Base-by-base conservation (phyloP, 2,113 vertebrate species). In the Carettochelys insculpta region DNA sequence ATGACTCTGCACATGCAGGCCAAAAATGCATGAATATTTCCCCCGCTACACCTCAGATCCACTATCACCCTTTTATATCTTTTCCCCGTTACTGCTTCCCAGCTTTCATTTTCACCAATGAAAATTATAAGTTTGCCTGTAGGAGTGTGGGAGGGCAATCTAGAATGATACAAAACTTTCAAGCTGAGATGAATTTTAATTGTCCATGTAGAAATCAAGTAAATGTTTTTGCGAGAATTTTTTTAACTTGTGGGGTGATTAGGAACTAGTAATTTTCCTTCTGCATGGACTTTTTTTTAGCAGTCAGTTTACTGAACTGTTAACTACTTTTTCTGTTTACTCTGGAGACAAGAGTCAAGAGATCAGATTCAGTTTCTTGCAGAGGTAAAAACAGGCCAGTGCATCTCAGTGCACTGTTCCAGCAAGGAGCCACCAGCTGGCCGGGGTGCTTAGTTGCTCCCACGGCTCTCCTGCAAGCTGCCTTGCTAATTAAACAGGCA, bases 101-200 rank as follows among this genome's bases (percentile, higher is more conserved):
- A 65, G 8, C 34, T 65, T 19, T 65, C 34, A 20, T 68, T 68
- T 38, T 38, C n/a, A 34, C 34, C 61, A 68, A 68, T 38, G 34
- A 68, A 68, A 17, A 5, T 68, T 65, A 19, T 38, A 68, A n/a
- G 34, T n/a, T n/a, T n/a, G n/a, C n/a, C n/a, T n/a, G n/a, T n/a
- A n/a, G n/a, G n/a, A n/a, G n/a, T n/a, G n/a, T n/a, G n/a, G n/a
- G n/a, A n/a, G n/a, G n/a, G n/a, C n/a, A n/a, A n/a, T n/a, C n/a
- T n/a, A 71, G 68, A 71, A 43, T 22, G 41, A 25, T 1, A 6
- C 0, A 1, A 87, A 31, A 45, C 22, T 68, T 34, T 6, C 0
- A 61, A 17, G 58, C 31, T 61, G 58, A 61, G 19, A 34, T 88
- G 61, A 90, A n/a, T 1, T 11, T 20, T 54, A 56, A 68, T 29